Conservation (phyloP, 1,140 invertebrate genomes). For the Microplitis demolitor region DNA sequence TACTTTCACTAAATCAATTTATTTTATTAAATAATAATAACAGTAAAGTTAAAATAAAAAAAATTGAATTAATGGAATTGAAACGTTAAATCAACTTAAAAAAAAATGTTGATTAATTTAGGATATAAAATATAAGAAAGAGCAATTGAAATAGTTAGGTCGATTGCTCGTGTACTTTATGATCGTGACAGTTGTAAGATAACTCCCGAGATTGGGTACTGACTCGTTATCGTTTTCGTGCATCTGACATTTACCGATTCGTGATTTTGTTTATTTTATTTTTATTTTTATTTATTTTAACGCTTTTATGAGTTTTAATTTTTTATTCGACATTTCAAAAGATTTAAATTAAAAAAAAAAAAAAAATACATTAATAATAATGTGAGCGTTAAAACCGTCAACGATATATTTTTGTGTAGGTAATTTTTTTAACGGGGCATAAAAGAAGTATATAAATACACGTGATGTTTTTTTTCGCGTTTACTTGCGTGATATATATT, state of each 20-base stretch:
- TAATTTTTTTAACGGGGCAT: too few species aligned
- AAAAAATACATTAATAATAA: not conserved
- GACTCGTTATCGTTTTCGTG: constrained; percentile 7
- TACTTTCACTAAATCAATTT: not conserved
- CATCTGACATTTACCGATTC: constrained; percentile 13
- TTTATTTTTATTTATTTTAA: not conserved
- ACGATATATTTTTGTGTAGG: too few species aligned
- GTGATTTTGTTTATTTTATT: not conserved
- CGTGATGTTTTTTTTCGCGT: too few species aligned
- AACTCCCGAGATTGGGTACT: constrained; percentile 2
- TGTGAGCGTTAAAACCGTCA: not conserved
- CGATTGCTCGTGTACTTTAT: not conserved
- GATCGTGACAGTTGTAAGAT: constrained; percentile 4
- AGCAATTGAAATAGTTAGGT: not conserved
- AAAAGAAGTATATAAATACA: too few species aligned
- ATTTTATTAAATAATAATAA: not conserved
- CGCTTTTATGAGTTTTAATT: too few species aligned
- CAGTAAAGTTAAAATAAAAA: too few species aligned
- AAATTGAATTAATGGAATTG: too few species aligned
- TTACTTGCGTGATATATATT: too few species aligned
- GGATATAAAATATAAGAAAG: not conserved
- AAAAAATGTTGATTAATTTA: not conserved
- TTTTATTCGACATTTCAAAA: not conserved
- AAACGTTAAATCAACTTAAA: too few species aligned
- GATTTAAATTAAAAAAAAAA: not conserved